phyloP scores from a whole-genome alignment of 2,113 vertebrate genomes.

The Delphinus delphis region DNA sequence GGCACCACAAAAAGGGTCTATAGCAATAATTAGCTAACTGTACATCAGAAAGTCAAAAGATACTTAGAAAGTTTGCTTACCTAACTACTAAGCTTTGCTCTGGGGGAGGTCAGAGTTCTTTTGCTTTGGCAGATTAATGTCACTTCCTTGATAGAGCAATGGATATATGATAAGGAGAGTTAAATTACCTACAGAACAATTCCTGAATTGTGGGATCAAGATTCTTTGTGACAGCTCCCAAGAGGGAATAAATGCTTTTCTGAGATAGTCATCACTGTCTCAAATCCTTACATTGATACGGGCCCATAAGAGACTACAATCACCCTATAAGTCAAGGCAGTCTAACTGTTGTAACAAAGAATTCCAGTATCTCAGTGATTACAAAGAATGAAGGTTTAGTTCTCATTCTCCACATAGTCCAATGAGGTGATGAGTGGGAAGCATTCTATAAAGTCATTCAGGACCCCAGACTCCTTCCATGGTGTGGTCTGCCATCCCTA shows the following conservation, averaged over 20 bases:
- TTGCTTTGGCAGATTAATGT: not conserved
- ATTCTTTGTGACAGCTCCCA: not conserved
- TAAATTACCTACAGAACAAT: conserved; percentile 8
- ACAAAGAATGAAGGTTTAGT: not conserved
- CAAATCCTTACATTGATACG: conserved; percentile 9
- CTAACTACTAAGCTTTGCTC: conserved; percentile 16
- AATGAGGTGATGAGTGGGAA: not conserved
- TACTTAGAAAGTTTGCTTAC: not conserved
- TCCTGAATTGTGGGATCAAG: not conserved
- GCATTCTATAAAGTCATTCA: not conserved
- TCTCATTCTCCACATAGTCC: not conserved
- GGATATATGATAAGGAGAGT: not conserved
- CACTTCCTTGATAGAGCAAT: not conserved
- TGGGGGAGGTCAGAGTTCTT: not conserved
- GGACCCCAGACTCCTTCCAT: not conserved
- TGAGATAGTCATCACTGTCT: not conserved
- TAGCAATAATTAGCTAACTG: conserved; percentile 48
- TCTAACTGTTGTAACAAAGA: not conserved
- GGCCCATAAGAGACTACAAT: not conserved
- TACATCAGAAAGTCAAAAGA: conserved; percentile 39
- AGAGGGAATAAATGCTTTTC: not conserved
- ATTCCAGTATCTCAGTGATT: not conserved
- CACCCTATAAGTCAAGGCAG: not conserved
- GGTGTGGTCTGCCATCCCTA: not conserved
- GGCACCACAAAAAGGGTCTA: conserved; percentile 15